Base-by-base conservation (phyloP, 1,140 invertebrate species). In the Centruroides vittatus region DNA sequence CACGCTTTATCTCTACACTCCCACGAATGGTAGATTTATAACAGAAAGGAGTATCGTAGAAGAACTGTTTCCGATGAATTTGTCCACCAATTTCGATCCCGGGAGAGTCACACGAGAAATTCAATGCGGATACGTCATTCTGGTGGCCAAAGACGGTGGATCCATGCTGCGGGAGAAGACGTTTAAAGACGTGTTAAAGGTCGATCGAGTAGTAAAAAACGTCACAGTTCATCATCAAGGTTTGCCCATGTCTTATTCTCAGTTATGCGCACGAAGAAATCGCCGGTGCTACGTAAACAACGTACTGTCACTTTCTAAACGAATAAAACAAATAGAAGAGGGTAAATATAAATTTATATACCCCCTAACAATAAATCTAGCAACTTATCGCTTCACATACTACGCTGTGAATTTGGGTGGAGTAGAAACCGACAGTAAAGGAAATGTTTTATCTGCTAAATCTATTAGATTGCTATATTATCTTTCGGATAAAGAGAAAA, bases 1-100 rank as follows among this genome's bases (percentile, higher is more conserved):
- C 74, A 89, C 89, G 1, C 89, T 92, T 71, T 93, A 91, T 74
- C 78, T 93, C 5, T 93, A 93, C 76, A 89, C 87, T 12, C 89
- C 89, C 0, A 78, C 88, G 56, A 84, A 86, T 67, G 89, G 89
- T 0, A 84, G 84, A 58, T 86, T 70, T 6, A 72, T 71, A 61
- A 73, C 79, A 52, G 89, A 93, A 69, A 79, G 89, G 64, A 79
- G 82, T 34, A 80, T 91, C 55, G 85, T 89, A 35, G 89, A 92
- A 13, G 58, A 57, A 1, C 23, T 65, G 1, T 66, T 66, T 47
- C 65, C 65, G 5, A 65, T 64, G 58, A 66, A 66, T 41, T 50
- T 60, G 0, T 60, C 63, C 10, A 61, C 47, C 23, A 36, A 65
- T n/a, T 66, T 66, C 47, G 65, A 66, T 56, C 58, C 62, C 10